phyloP scores from a whole-genome alignment of 2,113 vertebrate genomes.

The Poeciliopsis turrubarensis region DNA sequence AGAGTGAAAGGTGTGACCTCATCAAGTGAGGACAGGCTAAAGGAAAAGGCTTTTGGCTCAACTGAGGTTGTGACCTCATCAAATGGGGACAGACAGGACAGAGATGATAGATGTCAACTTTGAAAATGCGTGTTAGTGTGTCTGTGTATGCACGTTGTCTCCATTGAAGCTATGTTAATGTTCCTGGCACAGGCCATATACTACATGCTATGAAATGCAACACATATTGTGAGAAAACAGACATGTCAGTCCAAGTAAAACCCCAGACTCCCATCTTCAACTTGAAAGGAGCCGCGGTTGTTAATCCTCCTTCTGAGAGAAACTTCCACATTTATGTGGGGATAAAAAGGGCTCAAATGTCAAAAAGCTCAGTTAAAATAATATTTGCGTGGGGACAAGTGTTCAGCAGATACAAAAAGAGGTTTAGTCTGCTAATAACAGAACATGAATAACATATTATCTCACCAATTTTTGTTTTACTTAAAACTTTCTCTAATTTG shows the following conservation, averaged over 20 bases:
- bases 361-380: neutral
- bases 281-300: neutral
- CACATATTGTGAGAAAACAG: neutral
- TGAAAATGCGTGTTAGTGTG: slow-evolving; percentile 26
- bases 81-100: slow-evolving; percentile 54
- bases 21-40: slow-evolving; percentile 44
- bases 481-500: slow-evolving; percentile 31
- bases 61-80: slow-evolving; percentile 55
- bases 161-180: slow-evolving; percentile 13
- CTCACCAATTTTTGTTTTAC: slow-evolving; percentile 34
- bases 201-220: too few species aligned
- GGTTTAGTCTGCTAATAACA: neutral
- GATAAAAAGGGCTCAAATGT: neutral
- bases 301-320: neutral
- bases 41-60: slow-evolving; percentile 46
- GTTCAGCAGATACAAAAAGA: neutral
- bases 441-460: neutral
- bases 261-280: neutral
- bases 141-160: slow-evolving; percentile 19
- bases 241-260: neutral
- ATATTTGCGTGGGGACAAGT: neutral
- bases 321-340: neutral
- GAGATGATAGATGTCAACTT: slow-evolving; percentile 50
- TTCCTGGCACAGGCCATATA: neutral
- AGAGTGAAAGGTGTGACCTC: slow-evolving; percentile 62